phyloP scores from a whole-genome alignment of 2,888 invertebrate genomes.

The Polyommatus iphigenia region DNA sequence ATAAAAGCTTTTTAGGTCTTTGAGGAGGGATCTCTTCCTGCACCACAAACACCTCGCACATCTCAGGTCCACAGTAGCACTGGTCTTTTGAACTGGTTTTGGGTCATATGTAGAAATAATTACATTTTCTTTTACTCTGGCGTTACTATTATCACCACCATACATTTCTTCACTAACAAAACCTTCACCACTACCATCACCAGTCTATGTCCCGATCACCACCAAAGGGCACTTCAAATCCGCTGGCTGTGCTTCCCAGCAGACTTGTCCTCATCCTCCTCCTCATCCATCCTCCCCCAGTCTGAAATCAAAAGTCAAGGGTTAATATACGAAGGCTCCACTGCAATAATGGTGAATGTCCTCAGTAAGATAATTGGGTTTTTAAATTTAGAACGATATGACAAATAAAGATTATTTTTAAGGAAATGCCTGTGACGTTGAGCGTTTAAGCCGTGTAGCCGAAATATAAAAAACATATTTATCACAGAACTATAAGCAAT shows the following conservation, averaged over 20 bases:
- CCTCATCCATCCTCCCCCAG: no score
- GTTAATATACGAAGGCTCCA: not conserved
- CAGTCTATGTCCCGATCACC: not conserved
- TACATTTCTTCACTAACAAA: not conserved
- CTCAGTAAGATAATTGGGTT: no score
- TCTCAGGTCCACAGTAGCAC: not conserved
- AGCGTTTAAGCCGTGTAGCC: no score
- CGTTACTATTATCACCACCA: not conserved
- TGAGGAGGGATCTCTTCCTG: not conserved
- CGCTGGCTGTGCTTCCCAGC: no score
- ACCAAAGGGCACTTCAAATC: not conserved
- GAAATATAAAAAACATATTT: no score
- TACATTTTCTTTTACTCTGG: not conserved
- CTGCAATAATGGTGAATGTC: no score
- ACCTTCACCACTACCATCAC: not conserved
- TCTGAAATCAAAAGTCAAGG: no score
- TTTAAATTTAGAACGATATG: no score
- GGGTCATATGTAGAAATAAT: not conserved
- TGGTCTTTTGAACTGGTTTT: not conserved
- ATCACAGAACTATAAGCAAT: no score
- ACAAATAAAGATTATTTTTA: no score
- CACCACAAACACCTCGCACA: not conserved
- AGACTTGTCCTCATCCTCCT: no score
- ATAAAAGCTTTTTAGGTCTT: not conserved
- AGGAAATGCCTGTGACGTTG: no score